A percentile compares a stretch with the other conserved stretches of the same genome.
Conservation (phyloP, 2,113 vertebrate species). For the Empidonax traillii region DNA sequence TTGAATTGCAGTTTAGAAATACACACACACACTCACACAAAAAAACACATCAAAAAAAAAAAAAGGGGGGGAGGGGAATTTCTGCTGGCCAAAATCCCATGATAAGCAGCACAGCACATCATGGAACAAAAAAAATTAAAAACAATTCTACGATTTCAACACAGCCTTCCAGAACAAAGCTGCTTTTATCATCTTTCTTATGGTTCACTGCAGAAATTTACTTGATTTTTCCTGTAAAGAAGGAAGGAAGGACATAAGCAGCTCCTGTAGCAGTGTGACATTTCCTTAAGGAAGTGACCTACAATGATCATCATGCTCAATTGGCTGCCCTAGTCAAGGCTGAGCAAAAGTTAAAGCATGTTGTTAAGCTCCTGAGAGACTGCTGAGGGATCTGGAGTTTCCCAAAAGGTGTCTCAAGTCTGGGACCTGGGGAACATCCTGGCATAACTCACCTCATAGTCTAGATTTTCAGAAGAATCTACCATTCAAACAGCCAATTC, state of each 20-base stretch:
- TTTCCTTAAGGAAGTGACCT: neutral
- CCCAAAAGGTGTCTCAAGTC: neutral
- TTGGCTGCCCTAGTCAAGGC: no score
- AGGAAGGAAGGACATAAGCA: neutral
- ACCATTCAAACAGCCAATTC: neutral
- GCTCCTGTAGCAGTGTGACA: neutral
- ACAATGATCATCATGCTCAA: no score
- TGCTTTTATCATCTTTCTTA: neutral
- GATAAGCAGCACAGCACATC: neutral
- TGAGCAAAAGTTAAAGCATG: no score
- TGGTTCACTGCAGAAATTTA: neutral
- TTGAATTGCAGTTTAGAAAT: neutral
- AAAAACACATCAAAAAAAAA: neutral
- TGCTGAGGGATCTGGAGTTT: neutral
- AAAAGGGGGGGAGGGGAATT: fast-evolving
- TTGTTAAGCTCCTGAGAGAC: neutral
- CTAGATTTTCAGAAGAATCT: neutral
- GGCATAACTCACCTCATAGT: neutral
- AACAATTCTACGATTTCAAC: neutral
- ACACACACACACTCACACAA: neutral
- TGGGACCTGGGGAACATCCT: neutral
- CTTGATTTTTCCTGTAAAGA: neutral
- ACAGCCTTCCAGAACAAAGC: neutral
- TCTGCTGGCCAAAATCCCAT: neutral
- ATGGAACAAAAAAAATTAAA: neutral